Evolutionary conservation across 2,113 vertebrate genomes (phyloP), one percentile per base, ranked within the genome.

Genomic region (Notothenia coriiceps): DNA sequence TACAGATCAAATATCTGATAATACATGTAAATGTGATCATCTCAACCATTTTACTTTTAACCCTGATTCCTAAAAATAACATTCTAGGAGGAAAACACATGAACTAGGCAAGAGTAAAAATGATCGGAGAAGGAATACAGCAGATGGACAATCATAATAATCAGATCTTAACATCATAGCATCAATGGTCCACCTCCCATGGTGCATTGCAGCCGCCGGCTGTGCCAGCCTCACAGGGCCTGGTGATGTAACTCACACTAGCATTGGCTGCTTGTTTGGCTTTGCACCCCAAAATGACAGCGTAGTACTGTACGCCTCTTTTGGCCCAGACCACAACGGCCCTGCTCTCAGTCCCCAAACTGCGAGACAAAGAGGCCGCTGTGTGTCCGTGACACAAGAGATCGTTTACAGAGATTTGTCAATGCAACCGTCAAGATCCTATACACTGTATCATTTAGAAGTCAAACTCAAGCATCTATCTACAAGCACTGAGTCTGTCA

Each of bases 161-260:
- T 66, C 44, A 64, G 6, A 40, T 79, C 72, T 59, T 13, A 75
- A 46, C 59, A 74, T 74, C 43, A 6, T 20, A 62, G 71, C 68
- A 81, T 74, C 57, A 64, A n/a, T 35, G 14, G 60, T 74, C 61
- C 75, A 22, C 56, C 83, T 88, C 88, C 90, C 88, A 87, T 83
- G 76, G 74, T 93, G 91, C 73, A 61, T 85, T 77, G 86, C 81
- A 83, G 89, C 85, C 86, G 77, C 92, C 88, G 93, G 89, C 93
- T 86, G 94, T 94, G 93, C 93, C 94, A 94, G 92, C 84, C 93
- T 94, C 92, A 89, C 83, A 61, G 83, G 25, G 80, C 80, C 75
- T 80, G 70, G 70, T 92, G 92, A 90, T 74, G 90, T 93, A 94
- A 95, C 83, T 84, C 83, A 67, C 74, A 33, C 79, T 84, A 73